These are phyloP conservation scores for Carlito syrichta DNA, from an alignment of 2,113 vertebrate species.

Conservation along the genomic window DNA sequence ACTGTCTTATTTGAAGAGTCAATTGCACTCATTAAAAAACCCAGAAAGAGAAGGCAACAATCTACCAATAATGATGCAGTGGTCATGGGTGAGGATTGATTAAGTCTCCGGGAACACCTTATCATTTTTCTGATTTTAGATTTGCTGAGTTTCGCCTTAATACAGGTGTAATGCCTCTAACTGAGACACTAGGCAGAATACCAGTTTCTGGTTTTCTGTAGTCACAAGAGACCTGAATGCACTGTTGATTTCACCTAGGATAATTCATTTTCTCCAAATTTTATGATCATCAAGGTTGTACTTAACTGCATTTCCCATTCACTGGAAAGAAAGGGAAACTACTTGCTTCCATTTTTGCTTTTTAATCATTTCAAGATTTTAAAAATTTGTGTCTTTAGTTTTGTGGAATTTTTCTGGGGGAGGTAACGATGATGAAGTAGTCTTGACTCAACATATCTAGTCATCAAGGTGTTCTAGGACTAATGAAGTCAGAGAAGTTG, in stretches of 20 bases:
- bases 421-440: neutral
- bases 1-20: constrained; percentile 72
- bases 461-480: neutral
- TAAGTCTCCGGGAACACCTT: constrained; percentile 61
- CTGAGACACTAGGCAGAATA: neutral
- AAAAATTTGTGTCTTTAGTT: neutral
- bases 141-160: constrained; percentile 35
- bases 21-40: constrained; percentile 65
- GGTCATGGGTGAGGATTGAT: constrained; percentile 42
- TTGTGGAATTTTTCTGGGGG: neutral
- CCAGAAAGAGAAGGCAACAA: constrained; percentile 71
- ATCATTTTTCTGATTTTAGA: constrained; percentile 50
- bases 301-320: neutral
- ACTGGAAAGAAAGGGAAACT: neutral
- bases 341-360: constrained; percentile 1
- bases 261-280: constrained; percentile 23
- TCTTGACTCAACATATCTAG: no score
- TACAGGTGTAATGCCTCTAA: neutral
- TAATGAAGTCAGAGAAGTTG: neutral
- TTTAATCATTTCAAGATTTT: neutral
- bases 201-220: neutral
- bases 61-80: constrained; percentile 59
- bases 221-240: neutral
- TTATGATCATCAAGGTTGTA: neutral
- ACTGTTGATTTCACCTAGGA: neutral